Evolutionary conservation across 1,140 invertebrate species (phyloP).

Genomic region (Camponotus floridanus): DNA sequence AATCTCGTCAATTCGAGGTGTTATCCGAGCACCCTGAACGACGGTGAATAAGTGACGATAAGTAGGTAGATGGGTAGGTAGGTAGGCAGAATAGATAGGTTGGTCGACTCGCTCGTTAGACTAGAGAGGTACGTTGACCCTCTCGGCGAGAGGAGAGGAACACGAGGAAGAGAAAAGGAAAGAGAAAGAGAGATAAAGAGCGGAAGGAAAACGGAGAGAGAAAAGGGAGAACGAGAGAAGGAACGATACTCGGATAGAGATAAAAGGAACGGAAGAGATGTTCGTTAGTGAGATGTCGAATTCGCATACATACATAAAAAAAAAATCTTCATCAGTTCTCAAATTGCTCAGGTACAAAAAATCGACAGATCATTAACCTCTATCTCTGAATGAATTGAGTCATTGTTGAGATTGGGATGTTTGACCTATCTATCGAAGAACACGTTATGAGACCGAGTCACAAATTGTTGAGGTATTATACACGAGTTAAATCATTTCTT

Average conservation of each 20-base stretch:
- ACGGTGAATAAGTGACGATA: constrained; percentile 80
- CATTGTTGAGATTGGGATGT: constrained; percentile 38
- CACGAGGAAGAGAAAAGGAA: constrained; percentile 1
- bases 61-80: constrained; percentile 83
- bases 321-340: constrained; percentile 44
- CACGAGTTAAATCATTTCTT: background rate
- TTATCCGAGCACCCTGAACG: constrained; percentile 62
- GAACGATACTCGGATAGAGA: constrained; percentile 26
- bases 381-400: constrained; percentile 38
- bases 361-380: constrained; percentile 66
- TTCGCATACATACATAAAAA: constrained; percentile 40
- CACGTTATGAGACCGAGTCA: constrained; percentile 50
- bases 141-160: constrained; percentile 68
- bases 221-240: constrained; percentile 44
- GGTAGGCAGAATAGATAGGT: constrained; percentile 80
- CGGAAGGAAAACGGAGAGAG: constrained; percentile 24
- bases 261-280: constrained; percentile 13
- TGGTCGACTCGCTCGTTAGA: constrained; percentile 74
- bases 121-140: constrained; percentile 76
- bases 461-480: background rate
- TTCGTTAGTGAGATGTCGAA: constrained; percentile 58
- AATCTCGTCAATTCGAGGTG: constrained; percentile 67
- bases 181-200: constrained; percentile 24
- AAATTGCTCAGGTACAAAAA: constrained; percentile 48
- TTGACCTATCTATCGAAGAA: constrained; percentile 40